Evolutionary conservation across 2,888 invertebrate genomes (phyloP), one percentile per base, ranked within the genome.

Genomic region (Parnassius glacialis): DNA sequence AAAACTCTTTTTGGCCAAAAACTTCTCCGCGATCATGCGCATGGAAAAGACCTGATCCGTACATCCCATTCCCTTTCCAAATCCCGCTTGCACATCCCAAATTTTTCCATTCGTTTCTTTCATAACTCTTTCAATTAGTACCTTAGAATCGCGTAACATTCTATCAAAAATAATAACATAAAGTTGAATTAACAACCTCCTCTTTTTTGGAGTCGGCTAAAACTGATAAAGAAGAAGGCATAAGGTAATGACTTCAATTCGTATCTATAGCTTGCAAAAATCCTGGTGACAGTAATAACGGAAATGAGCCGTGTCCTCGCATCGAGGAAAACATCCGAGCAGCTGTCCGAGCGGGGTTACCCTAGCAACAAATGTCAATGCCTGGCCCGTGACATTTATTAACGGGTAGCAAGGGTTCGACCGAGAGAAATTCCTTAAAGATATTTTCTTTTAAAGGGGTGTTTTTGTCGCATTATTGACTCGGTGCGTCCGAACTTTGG

Each of bases 381-480:
- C 54, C 53, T 59, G 61, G 63, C 66, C 61, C 57, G 69, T 87
- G 88, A 89, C 88, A 87, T 89, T 90, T 90, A 90, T 88, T 87
- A 89, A 87, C 85, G 81, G 76, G 71, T 72, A 66, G 70, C 78
- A 84, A 84, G 87, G 87, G 84, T 86, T 84, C 74, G 70, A 56
- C 59, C 44, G 58, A 71, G 67, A 80, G 74, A 80, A 81, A 84
- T 88, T 84, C 84, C 78, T 78, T 70, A 75, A 75, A 74, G 77
- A 73, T 77, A 78, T 83, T 82, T 13, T 48, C 48, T 48, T 79
- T 75, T 80, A 77, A 78, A 61, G 76, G 77, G 78, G 74, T 71
- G 74, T 72, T 72, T 72, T 70, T 70, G 66, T 60, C 67, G 58
- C 64, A 64, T 66, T 68, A 69, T 66, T 69, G 70, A 72, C 67